phyloP scores from a whole-genome alignment of 1,140 invertebrate genomes.

The Ctenoplectra terminalis region DNA sequence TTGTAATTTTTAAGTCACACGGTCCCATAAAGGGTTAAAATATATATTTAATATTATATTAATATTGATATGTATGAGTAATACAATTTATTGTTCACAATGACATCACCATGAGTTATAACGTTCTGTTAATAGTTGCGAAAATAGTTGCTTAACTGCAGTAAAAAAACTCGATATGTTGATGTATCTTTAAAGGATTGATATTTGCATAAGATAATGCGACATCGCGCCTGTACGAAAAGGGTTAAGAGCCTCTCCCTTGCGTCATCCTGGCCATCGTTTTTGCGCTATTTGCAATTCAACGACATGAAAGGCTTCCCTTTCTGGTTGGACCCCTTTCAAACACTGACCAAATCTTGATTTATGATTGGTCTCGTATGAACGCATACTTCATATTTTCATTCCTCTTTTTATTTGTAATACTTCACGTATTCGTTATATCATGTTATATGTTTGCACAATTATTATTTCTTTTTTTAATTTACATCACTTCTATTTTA shows the following conservation, averaged over 20 bases:
- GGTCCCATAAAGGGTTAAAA: no score
- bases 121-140: no score
- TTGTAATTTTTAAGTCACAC: no score
- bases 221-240: not conserved
- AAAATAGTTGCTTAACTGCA: not conserved
- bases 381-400: not conserved
- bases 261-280: not conserved
- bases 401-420: not conserved
- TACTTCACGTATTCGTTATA: no score
- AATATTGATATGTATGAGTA: no score
- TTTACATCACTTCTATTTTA: not conserved
- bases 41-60: no score
- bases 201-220: constrained; percentile 6
- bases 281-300: constrained; percentile 27
- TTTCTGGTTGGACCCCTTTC: not conserved
- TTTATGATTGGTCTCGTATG: constrained; percentile 23
- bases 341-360: not conserved
- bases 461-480: not conserved
- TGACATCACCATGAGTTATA: no score
- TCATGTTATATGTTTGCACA: not conserved
- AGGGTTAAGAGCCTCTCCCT: not conserved
- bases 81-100: no score
- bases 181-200: not conserved
- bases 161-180: not conserved
- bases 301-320: constrained; percentile 6